Percentiles rank a stretch among this genome's conserved stretches.
Evolutionary conservation across 2,113 vertebrate species (phyloP).

Genomic region (Sorex fumeus): DNA sequence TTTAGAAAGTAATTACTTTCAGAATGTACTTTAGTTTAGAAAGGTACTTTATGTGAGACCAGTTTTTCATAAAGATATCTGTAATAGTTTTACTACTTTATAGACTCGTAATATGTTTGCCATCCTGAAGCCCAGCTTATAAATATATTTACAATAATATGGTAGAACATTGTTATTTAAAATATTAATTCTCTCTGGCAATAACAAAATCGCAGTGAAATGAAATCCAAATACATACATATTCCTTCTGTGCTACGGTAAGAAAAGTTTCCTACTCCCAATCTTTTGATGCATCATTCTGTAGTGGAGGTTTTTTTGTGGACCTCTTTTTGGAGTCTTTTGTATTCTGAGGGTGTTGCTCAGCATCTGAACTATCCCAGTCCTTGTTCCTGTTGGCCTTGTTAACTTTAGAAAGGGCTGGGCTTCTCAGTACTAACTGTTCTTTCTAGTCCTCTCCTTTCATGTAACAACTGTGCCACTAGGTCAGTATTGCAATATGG

Average conservation of each 20-base stretch:
- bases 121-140: neutral
- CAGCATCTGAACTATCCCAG: neutral
- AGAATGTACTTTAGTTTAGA: neutral
- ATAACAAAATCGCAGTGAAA: neutral
- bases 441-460: neutral
- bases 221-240: neutral
- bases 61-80: neutral
- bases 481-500: neutral
- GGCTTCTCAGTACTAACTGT: neutral
- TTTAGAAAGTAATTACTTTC: no score
- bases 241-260: no score
- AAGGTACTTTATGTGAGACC: neutral
- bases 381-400: neutral
- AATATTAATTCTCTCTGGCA: neutral
- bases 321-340: no score
- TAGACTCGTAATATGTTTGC: neutral
- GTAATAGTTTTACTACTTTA: neutral
- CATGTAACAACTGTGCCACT: neutral
- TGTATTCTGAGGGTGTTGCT: neutral
- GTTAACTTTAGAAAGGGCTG: neutral
- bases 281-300: no score
- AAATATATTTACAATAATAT: neutral
- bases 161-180: neutral
- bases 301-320: no score
- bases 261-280: no score